Evolutionary conservation across 2,888 invertebrate genomes (phyloP).

Genomic region (Drosophila testacea): DNA sequence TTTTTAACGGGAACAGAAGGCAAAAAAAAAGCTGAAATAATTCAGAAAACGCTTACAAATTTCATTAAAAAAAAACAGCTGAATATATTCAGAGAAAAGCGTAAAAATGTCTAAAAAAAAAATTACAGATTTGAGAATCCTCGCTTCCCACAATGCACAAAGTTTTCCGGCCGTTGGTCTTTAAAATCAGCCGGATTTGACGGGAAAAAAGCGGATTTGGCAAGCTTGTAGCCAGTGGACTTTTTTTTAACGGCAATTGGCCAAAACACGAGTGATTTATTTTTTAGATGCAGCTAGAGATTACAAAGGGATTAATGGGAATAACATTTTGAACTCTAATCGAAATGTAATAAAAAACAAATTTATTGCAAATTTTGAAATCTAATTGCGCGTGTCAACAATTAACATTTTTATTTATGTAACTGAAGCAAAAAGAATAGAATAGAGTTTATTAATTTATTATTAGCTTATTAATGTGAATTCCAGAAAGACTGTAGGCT

Average conservation of each 20-base stretch:
- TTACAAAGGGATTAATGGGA: conserved; percentile 4
- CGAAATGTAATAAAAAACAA: conserved; percentile 14
- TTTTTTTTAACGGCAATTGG: conserved; percentile 16
- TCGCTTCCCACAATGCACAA: no score
- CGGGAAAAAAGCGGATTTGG: no score
- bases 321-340: conserved; percentile 2
- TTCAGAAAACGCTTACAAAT: no score
- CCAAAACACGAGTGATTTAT: conserved; percentile 2
- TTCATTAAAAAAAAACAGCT: no score
- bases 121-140: no score
- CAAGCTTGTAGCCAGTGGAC: no score
- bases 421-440: conserved; percentile 11
- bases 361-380: conserved; percentile 14
- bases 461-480: conserved; percentile 7
- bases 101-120: no score
- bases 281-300: conserved; percentile 1
- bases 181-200: no score
- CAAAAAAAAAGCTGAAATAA: no score
- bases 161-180: no score
- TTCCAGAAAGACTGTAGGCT: neutral
- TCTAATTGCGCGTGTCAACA: conserved; percentile 29
- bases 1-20: no score
- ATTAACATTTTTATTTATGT: conserved; percentile 12
- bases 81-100: no score
- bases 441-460: conserved; percentile 8